A percentile compares a stretch with the other conserved stretches of the same genome.
These are phyloP conservation scores for Escarpia spicata DNA, from an alignment of 2,888 invertebrate genomes.

Conservation along the genomic window DNA sequence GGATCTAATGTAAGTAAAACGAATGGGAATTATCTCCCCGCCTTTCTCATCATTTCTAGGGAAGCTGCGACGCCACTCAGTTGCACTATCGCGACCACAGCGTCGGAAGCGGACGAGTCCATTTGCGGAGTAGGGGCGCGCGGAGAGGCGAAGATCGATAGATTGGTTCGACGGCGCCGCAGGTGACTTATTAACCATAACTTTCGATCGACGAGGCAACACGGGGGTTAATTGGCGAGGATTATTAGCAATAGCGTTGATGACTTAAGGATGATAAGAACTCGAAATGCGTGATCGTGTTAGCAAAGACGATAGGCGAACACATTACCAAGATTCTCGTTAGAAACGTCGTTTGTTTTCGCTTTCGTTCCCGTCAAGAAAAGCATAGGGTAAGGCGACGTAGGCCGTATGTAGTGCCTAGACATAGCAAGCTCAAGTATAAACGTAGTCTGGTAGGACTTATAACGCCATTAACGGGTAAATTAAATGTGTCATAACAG, in stretches of 20 bases:
- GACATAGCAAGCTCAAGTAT: too few relatives aligned
- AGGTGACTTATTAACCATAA: not conserved
- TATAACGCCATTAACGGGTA: too few relatives aligned
- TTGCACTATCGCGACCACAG: slow-evolving; percentile 1
- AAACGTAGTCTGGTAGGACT: too few relatives aligned
- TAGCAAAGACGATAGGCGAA: not conserved
- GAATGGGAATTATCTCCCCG: slow-evolving; percentile 16
- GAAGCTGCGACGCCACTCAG: not conserved
- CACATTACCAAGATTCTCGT: not conserved
- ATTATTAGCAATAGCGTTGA: not conserved
- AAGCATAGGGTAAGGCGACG: too few relatives aligned
- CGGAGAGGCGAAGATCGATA: not conserved
- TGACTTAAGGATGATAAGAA: slow-evolving; percentile 13
- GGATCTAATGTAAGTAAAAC: not conserved
- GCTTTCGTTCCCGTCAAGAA: too few relatives aligned
- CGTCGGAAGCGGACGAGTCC: not conserved
- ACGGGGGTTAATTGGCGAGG: not conserved
- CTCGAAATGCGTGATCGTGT: not conserved
- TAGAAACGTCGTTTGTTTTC: too few relatives aligned
- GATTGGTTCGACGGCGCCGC: not conserved
- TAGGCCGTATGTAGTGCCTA: too few relatives aligned
- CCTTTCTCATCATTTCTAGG: slow-evolving; percentile 12
- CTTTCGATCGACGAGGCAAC: not conserved
- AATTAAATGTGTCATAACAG: too few relatives aligned
- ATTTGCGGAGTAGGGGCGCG: not conserved